Evolutionary conservation across 2,888 invertebrate species (phyloP).

Genomic region (Lithosia quadra): DNA sequence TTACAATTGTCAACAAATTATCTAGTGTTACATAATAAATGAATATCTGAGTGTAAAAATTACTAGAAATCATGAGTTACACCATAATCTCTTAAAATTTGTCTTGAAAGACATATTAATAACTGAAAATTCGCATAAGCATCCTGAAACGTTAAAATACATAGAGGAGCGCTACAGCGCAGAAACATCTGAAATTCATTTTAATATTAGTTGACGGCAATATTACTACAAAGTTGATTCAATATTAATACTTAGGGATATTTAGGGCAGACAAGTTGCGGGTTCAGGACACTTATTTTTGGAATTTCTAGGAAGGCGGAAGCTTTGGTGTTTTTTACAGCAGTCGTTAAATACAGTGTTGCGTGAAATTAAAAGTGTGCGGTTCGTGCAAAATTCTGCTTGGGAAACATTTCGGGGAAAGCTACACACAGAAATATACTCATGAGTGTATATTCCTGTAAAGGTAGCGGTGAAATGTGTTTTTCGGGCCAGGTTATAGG

Average conservation of each 20-base stretch:
- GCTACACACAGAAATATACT: neutral
- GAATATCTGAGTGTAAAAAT: too few species aligned
- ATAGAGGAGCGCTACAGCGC: neutral
- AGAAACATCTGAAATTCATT: neutral
- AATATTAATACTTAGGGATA: neutral
- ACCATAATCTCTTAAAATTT: too few species aligned
- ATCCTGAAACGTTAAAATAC: neutral
- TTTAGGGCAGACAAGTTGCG: neutral
- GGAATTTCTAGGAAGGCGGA: neutral
- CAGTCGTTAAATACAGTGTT: neutral
- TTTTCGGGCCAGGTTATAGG: neutral
- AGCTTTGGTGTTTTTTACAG: neutral
- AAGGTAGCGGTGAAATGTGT: neutral
- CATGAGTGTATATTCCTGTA: neutral
- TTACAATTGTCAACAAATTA: too few species aligned
- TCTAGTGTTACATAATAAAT: too few species aligned
- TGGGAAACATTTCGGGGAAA: neutral
- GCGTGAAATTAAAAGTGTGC: constrained; percentile 4
- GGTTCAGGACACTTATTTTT: neutral
- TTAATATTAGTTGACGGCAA: neutral
- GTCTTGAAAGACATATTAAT: neutral
- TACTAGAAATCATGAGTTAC: too few species aligned
- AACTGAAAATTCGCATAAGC: neutral
- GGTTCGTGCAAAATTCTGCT: constrained; percentile 4
- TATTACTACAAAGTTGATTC: neutral